Conservation (phyloP, 1,140 invertebrate genomes). For the Dendroctonus ponderosae region DNA sequence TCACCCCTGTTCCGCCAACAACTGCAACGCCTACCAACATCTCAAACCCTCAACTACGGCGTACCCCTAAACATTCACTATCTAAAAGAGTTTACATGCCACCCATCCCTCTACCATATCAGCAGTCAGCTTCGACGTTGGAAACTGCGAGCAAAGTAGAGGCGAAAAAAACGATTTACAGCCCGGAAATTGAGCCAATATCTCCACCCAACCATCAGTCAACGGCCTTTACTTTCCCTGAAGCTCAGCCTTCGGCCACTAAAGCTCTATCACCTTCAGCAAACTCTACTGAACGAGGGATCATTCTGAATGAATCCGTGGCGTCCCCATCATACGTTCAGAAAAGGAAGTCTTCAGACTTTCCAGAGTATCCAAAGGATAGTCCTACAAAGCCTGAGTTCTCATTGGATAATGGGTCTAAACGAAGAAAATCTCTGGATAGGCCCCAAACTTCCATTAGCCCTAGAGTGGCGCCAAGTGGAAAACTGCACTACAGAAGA, state of each 20-base stretch:
- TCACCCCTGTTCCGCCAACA: too few species aligned
- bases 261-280: slow-evolving; percentile 3
- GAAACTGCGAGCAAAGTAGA: background rate
- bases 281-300: background rate
- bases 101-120: slow-evolving; percentile 18
- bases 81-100: slow-evolving; percentile 13
- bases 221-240: slow-evolving; percentile 13
- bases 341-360: background rate
- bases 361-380: background rate
- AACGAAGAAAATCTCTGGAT: slow-evolving; percentile 22
- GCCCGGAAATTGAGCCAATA: slow-evolving; percentile 27
- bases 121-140: background rate
- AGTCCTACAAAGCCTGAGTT: slow-evolving; percentile 2
- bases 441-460: slow-evolving; percentile 16
- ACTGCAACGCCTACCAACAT: too few species aligned
- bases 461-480: slow-evolving; percentile 26
- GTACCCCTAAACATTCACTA: slow-evolving; percentile 3
- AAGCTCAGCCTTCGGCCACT: background rate
- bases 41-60: background rate
- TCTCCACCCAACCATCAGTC: slow-evolving; percentile 11
- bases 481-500: slow-evolving; percentile 36
- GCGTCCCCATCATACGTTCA: slow-evolving; percentile 3
- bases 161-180: slow-evolving; percentile 16
- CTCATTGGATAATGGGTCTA: background rate
- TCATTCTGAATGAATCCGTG: background rate